phyloP scores from a whole-genome alignment of 1,140 invertebrate genomes.

The Melipona quadrifasciata region DNA sequence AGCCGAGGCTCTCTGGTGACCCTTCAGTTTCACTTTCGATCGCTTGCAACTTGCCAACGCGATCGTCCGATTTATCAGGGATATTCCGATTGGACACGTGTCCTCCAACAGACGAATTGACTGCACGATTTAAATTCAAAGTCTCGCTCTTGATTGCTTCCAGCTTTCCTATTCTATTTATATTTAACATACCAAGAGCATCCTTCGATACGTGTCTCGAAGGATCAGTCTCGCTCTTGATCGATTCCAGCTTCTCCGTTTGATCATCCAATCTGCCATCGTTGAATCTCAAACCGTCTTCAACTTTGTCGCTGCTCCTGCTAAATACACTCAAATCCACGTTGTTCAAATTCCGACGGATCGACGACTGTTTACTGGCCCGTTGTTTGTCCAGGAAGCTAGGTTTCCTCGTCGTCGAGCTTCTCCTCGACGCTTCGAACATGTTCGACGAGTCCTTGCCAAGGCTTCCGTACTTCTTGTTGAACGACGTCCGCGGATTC shows the following conservation, averaged over 20 bases:
- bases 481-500: slow-evolving; percentile 35
- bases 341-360: not conserved
- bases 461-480: slow-evolving; percentile 38
- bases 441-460: not conserved
- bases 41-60: not conserved
- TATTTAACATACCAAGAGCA: no score
- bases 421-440: not conserved
- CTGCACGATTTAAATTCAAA: no score
- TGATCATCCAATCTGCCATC: not conserved
- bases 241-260: not conserved
- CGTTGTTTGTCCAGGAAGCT: not conserved
- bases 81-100: no score
- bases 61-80: no score
- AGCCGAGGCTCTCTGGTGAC: no score
- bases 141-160: no score
- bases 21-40: slow-evolving; percentile 33
- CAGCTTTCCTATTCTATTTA: no score
- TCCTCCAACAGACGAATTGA: no score
- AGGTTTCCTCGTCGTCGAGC: not conserved
- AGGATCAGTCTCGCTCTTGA: slow-evolving; percentile 20
- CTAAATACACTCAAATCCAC: no score
- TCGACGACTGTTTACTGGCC: not conserved
- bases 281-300: not conserved
- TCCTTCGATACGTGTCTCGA: no score
- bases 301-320: not conserved